phyloP scores from a whole-genome alignment of 2,888 invertebrate genomes.

The Hoplodrina blanda region DNA sequence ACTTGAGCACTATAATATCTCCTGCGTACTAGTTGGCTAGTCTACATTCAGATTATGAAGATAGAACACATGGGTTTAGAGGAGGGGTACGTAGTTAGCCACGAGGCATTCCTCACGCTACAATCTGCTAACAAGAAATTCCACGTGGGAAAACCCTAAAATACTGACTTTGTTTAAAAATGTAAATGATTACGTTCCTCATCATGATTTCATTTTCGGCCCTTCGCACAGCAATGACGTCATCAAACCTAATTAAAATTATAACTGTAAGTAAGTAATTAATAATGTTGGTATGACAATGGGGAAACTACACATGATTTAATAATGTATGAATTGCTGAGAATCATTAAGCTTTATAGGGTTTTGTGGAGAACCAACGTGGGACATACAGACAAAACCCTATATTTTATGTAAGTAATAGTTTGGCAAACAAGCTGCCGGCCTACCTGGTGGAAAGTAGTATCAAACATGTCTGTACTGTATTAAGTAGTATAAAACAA shows the following conservation, averaged over 20 bases:
- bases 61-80: no score
- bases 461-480: no score
- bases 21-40: no score
- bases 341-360: constrained; percentile 7
- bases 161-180: not conserved
- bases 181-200: not conserved
- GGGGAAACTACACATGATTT: not conserved
- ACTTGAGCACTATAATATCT: no score
- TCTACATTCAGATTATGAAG: no score
- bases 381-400: not conserved
- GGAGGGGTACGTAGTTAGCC: no score
- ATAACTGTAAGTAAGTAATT: not conserved
- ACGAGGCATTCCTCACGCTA: no score
- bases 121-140: not conserved
- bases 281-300: not conserved
- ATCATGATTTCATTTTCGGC: not conserved
- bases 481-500: no score
- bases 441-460: no score
- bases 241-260: constrained; percentile 2
- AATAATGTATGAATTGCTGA: not conserved
- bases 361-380: not conserved
- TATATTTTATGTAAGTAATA: constrained; percentile 8
- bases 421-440: not conserved
- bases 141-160: not conserved
- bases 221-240: not conserved